Evolutionary conservation across 2,797 vertebrate genomes (phyloP).

Genomic region (Dicrostonyx torquatus): DNA sequence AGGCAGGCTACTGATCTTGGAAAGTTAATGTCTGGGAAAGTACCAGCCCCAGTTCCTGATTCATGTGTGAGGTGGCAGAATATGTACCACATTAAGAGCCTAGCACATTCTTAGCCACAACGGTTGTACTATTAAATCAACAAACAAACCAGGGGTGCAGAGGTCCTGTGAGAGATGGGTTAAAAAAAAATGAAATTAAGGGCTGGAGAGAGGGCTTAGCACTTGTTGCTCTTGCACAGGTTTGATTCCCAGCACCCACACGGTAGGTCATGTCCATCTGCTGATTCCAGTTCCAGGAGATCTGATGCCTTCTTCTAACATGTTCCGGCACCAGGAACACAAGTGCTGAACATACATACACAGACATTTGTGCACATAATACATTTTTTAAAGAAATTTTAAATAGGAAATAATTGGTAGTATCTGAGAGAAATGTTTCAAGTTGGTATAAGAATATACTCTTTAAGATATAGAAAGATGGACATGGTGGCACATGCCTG

Average conservation of each 20-base stretch:
- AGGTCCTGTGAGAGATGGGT: not conserved
- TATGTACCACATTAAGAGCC: not conserved
- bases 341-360: not conserved
- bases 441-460: not conserved
- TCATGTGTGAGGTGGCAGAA: constrained; percentile 2
- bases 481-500: not conserved
- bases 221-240: not conserved
- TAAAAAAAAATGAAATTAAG: not conserved
- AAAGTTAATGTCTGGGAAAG: not conserved
- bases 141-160: not conserved
- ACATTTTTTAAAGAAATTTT: not conserved
- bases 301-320: not conserved
- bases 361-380: not conserved
- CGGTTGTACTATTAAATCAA: not conserved
- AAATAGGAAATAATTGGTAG: constrained; percentile 21
- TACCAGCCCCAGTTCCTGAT: not conserved
- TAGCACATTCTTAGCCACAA: not conserved
- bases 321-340: not conserved
- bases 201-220: not conserved
- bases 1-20: not conserved
- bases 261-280: too few relatives aligned
- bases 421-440: constrained; percentile 5
- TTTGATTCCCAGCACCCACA: not conserved
- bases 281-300: too few relatives aligned
- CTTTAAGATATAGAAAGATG: not conserved